These are phyloP conservation scores for Gymnoscopelus braueri DNA, from an alignment of 2,797 vertebrate genomes.

Conservation along the genomic window DNA sequence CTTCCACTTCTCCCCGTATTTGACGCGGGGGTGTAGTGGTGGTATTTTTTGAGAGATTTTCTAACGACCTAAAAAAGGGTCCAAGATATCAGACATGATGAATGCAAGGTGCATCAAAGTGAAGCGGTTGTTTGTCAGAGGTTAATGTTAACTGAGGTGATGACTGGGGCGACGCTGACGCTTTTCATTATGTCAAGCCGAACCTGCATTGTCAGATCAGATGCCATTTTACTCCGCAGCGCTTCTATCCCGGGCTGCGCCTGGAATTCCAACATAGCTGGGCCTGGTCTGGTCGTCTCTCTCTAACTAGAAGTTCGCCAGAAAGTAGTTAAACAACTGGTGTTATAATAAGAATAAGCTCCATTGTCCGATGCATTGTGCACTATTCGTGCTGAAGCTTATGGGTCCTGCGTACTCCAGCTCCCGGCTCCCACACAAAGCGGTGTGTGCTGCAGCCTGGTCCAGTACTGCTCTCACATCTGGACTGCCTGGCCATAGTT, in stretches of 20 bases:
- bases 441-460: conserved; percentile 71
- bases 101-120: conserved; percentile 72
- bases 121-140: conserved; percentile 38
- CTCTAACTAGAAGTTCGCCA: conserved; percentile 76
- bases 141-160: conserved; percentile 74
- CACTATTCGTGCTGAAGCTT: conserved; percentile 78
- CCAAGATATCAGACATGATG: conserved; percentile 69
- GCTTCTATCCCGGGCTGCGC: conserved; percentile 58
- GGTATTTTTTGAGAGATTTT: conserved; percentile 33
- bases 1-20: conserved; percentile 68
- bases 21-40: conserved; percentile 72
- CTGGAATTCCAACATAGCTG: conserved; percentile 69
- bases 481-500: conserved; percentile 72
- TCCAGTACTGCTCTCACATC: conserved; percentile 74
- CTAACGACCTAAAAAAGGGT: conserved; percentile 33
- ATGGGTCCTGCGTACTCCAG: conserved; percentile 83
- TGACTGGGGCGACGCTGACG: conserved; percentile 77
- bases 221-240: conserved; percentile 79
- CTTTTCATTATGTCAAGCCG: conserved; percentile 73
- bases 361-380: conserved; percentile 69
- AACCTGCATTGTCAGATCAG: conserved; percentile 77
- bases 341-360: conserved; percentile 62
- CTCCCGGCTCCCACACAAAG: conserved; percentile 79
- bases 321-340: conserved; percentile 72
- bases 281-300: conserved; percentile 56